phyloP scores from a whole-genome alignment of 1,140 invertebrate genomes.

The Leptoteleia sp. region DNA sequence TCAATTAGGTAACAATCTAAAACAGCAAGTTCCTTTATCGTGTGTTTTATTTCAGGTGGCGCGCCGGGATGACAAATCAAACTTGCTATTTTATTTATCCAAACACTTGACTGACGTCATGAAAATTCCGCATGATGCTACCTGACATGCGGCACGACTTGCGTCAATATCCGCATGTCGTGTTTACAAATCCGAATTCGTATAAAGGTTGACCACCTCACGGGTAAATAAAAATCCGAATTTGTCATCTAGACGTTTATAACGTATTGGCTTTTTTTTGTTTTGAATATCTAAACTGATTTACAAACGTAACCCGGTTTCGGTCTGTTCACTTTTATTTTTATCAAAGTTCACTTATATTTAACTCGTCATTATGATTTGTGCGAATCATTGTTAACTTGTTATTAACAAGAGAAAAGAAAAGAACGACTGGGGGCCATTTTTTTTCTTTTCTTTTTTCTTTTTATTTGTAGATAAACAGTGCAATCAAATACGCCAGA shows the following conservation, averaged over 20 bases:
- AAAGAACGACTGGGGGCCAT: constrained; percentile 5
- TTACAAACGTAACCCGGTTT: no score
- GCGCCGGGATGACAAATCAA: neutral
- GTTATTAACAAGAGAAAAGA: constrained; percentile 8
- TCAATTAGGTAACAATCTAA: neutral
- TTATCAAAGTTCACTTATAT: constrained; percentile 6
- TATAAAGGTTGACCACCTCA: no score
- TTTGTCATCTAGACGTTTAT: no score
- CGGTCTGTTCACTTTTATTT: neutral
- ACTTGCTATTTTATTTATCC: constrained; percentile 9
- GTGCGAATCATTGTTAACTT: constrained; percentile 15
- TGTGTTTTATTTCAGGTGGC: neutral
- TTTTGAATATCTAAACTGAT: no score
- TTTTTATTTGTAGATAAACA: no score
- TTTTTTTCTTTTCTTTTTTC: neutral
- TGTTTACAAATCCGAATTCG: neutral
- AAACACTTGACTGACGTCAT: constrained; percentile 13
- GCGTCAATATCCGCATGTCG: constrained; percentile 24
- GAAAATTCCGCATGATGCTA: constrained; percentile 9
- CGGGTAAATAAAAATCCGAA: no score
- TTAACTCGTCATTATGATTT: constrained; percentile 1
- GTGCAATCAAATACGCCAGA: neutral
- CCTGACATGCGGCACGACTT: neutral
- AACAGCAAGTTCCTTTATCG: neutral
- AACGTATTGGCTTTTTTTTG: no score